Evolutionary conservation across 2,797 vertebrate genomes (phyloP), one percentile per base, ranked within the genome.

Genomic region (Alosa sapidissima): DNA sequence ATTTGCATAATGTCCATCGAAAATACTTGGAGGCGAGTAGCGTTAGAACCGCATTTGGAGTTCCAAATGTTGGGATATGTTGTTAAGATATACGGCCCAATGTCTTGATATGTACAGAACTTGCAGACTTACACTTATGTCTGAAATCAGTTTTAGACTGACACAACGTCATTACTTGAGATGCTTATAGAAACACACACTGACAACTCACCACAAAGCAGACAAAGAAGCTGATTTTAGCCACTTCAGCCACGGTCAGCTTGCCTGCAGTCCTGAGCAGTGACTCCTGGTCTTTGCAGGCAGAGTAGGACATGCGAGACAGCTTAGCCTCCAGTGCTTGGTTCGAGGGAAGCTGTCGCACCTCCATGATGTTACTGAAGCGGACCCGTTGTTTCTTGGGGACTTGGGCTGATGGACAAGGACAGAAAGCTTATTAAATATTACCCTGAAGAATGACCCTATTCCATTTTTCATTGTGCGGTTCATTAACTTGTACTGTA

Each of bases 141-240:
- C 41, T 41, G 41, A 41, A 41, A 41, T 41, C 41, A 41, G 41
- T 41, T 41, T 41, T 41, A 41, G 41, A 41, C 5, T 51, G 49
- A 51, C 1, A 58, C 55, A 21, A 21, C 16, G 1, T 19, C 24
- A 65, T n/a, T 14, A 45, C 1, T 75, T 19, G 14, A 45, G 33
- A 41, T 16, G 14, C 33, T 41, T 41, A 41, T 33, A 75, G 36
- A 75, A 41, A 75, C 4, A 33, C 19, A 68, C 10, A 3, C 10
- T 41, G 68, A 19, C 33, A 78, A 82, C 97, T 90, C 92, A 98
- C 98, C 97, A 99, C 98, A 90, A 99, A 99, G 92, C 98, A 99
- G 93, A 99, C 99, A 91, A 99, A 98, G 93, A 99, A 99, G 93
- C 98, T 99, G 83, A 98, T 98, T 94, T 98, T 98, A 88, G 98